Base-by-base conservation (phyloP, 1,140 invertebrate genomes). In the Drosophila mayri region DNA sequence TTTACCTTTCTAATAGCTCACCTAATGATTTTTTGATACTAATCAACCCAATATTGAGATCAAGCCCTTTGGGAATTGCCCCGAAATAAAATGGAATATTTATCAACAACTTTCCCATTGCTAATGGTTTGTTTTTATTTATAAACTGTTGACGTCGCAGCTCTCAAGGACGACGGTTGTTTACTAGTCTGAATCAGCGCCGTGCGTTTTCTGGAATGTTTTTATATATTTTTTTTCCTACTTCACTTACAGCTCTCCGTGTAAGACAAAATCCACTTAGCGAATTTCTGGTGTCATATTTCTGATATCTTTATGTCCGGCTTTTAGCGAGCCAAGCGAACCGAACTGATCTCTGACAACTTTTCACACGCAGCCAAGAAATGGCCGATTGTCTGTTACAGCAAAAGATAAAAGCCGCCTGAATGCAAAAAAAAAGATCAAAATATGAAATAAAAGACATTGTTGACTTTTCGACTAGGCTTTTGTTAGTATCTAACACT, bases 401-500 rank as follows among this genome's bases (percentile, higher is more conserved):
- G 57, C 59, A 70, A 79, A 88, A 67, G 82, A 78, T 66, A 88
- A 84, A 78, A 67, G 52, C 77, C 37, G 22, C 25, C 38, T 57
- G 44, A 82, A 74, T 52, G 50, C 32, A 63, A 70, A 75, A 52
- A 62, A 49, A 76, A 35, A 37, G 35, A 55, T 55, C 52, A 55
- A 44, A 54, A 60, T 46, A 61, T 55, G 52, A 82, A 70, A 83
- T 79, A 67, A 59, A 78, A 66, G 79, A 64, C 74, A 88, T 87
- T 87, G 84, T 87, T 87, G 83, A 87, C 76, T 87, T 87, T 87
- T 87, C 79, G 75, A 79, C 71, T 68, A 63, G 49, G 64, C 84
- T 78, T 81, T 90, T 90, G 81, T 88, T 90, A 75, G 77, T 79
- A 78, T 90, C 77, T 80, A 83, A 88, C 84, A 80, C 79, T 90